These are phyloP conservation scores for Temnothorax unifasciatus DNA, from an alignment of 2,888 invertebrate genomes.

Conservation along the genomic window DNA sequence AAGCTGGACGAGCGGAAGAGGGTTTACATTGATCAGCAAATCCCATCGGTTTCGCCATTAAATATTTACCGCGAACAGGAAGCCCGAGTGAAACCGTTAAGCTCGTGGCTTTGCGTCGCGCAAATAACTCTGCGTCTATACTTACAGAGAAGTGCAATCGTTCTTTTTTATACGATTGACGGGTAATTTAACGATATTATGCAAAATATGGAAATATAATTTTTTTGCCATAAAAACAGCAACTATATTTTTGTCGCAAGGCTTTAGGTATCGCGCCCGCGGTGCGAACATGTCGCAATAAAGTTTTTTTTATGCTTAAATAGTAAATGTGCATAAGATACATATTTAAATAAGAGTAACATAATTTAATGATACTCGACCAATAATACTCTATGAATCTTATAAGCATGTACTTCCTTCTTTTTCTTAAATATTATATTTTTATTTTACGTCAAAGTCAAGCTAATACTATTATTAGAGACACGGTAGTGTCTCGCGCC, in stretches of 20 bases:
- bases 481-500: no score
- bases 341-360: no score
- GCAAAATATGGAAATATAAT: not conserved
- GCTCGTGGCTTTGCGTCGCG: conserved; percentile 36
- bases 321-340: no score
- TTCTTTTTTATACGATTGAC: not conserved
- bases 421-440: no score
- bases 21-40: conserved; percentile 77
- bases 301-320: no score
- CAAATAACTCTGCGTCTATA: conserved; percentile 23
- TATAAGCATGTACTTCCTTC: no score
- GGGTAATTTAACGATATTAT: conserved; percentile 15
- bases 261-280: not conserved
- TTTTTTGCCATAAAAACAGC: not conserved
- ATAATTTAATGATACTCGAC: no score
- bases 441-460: no score
- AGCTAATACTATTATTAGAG: no score
- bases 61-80: conserved; percentile 76
- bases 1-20: conserved; percentile 68
- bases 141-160: not conserved
- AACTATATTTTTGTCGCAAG: not conserved
- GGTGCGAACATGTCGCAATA: no score
- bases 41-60: conserved; percentile 77
- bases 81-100: conserved; percentile 62
- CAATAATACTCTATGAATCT: no score